Evolutionary conservation across 1,140 invertebrate species (phyloP).

Genomic region (Lordiphosa stackelbergi): DNA sequence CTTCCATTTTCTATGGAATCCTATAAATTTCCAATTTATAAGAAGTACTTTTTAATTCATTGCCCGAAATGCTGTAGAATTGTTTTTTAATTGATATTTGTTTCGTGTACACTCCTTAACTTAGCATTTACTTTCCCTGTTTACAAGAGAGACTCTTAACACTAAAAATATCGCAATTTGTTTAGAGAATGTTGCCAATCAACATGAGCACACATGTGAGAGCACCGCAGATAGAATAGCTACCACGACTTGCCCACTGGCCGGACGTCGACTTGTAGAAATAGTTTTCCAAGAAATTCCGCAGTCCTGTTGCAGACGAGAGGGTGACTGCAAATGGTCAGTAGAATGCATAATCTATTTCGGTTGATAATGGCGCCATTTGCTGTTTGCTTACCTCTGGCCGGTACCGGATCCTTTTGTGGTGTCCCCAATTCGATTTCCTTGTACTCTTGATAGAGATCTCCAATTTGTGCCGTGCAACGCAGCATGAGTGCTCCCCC

Average conservation of each 20-base stretch:
- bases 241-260: neutral
- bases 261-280: slow-evolving; percentile 46
- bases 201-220: no score
- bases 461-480: slow-evolving; percentile 79
- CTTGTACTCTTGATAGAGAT: slow-evolving; percentile 79
- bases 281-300: slow-evolving; percentile 59
- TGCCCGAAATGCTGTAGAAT: no score
- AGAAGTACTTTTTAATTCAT: no score
- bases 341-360: slow-evolving; percentile 19
- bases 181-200: no score
- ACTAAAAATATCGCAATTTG: no score
- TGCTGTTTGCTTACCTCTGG: slow-evolving; percentile 78
- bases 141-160: no score
- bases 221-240: no score
- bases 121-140: no score
- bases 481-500: slow-evolving; percentile 77
- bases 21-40: no score
- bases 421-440: slow-evolving; percentile 78
- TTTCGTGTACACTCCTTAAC: no score
- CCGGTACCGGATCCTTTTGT: slow-evolving; percentile 79
- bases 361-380: slow-evolving; percentile 8
- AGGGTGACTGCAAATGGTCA: slow-evolving; percentile 59
- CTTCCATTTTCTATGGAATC: no score
- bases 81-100: no score
- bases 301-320: slow-evolving; percentile 53